Conservation (phyloP, 2,797 vertebrate genomes). For the Gephyroberyx darwinii region DNA sequence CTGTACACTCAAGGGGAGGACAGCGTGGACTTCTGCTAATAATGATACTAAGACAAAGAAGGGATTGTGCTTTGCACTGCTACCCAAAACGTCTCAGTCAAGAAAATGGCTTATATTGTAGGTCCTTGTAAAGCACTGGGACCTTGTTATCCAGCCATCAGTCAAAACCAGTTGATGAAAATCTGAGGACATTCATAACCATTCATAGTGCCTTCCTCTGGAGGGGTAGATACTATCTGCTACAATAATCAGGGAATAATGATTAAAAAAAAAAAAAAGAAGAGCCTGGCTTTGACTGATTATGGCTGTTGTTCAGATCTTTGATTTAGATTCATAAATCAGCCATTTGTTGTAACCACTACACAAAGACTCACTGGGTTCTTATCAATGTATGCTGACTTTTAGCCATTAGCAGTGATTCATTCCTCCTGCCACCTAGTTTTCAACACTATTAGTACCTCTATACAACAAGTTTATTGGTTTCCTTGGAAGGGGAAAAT, state of each 20-base stretch:
- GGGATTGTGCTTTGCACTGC: conserved; percentile 49
- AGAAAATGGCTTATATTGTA: conserved; percentile 51
- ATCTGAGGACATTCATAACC: conserved; percentile 74
- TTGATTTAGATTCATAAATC: conserved; percentile 47
- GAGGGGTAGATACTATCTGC: conserved; percentile 76
- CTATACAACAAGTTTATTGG: conserved; percentile 5
- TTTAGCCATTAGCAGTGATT: conserved; percentile 35
- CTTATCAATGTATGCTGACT: conserved; percentile 32
- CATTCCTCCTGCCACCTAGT: conserved; percentile 27
- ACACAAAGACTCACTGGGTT: conserved; percentile 29
- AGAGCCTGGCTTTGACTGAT: conserved; percentile 75
- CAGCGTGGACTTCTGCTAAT: conserved; percentile 36
- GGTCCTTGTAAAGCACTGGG: conserved; percentile 36
- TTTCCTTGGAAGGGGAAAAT: conserved; percentile 8
- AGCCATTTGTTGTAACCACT: conserved; percentile 38
- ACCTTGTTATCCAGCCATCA: conserved; percentile 71
- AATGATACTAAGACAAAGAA: conserved; percentile 39
- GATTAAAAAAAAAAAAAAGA: conserved; percentile 36
- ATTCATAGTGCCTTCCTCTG: conserved; percentile 85
- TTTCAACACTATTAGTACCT: conserved; percentile 13
- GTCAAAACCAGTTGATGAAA: conserved; percentile 75
- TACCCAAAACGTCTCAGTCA: conserved; percentile 54
- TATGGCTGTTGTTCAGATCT: conserved; percentile 50
- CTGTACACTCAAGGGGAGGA: conserved; percentile 30
- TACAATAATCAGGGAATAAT: conserved; percentile 75